Percentiles rank a stretch among this genome's conserved stretches.
phyloP scores from a whole-genome alignment of 2,888 invertebrate genomes.

The Chaitophorus viminalis region DNA sequence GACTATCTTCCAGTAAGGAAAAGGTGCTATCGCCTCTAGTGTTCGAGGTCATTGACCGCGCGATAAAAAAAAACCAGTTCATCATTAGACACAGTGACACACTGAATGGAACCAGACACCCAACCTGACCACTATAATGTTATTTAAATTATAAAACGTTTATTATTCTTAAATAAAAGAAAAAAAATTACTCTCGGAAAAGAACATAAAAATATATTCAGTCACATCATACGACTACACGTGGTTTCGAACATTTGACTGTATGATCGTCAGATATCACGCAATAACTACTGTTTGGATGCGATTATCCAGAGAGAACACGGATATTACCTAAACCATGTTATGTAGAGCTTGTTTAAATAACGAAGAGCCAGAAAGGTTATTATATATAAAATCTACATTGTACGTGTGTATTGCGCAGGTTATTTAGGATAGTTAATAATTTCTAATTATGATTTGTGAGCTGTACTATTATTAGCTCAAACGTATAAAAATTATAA shows the following conservation, averaged over 20 bases:
- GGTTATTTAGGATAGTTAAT: not conserved
- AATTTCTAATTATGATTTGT: not conserved
- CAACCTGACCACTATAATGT: constrained; percentile 51
- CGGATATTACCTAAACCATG: constrained; percentile 60
- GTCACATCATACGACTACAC: not conserved
- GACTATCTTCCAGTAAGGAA: constrained; percentile 48
- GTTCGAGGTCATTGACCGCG: constrained; percentile 54
- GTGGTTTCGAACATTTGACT: not conserved
- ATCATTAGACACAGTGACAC: constrained; percentile 62
- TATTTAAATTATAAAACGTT: constrained; percentile 51
- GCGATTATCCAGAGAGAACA: constrained; percentile 17
- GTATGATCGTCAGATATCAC: constrained; percentile 23
- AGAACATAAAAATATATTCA: constrained; percentile 8
- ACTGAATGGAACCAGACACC: constrained; percentile 62
- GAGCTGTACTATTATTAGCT: not conserved
- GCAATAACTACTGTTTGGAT: constrained; percentile 21
- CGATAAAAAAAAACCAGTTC: constrained; percentile 59
- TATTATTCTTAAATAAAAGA: constrained; percentile 30
- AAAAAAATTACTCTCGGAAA: constrained; percentile 22
- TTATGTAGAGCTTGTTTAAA: constrained; percentile 43
- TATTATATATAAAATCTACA: not conserved
- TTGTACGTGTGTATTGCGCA: constrained; percentile 9
- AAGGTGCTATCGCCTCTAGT: constrained; percentile 53
- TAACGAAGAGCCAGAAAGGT: not conserved
- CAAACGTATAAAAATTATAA: not conserved